phyloP scores from a whole-genome alignment of 2,113 vertebrate genomes.

The Malurus alboscapulatus region DNA sequence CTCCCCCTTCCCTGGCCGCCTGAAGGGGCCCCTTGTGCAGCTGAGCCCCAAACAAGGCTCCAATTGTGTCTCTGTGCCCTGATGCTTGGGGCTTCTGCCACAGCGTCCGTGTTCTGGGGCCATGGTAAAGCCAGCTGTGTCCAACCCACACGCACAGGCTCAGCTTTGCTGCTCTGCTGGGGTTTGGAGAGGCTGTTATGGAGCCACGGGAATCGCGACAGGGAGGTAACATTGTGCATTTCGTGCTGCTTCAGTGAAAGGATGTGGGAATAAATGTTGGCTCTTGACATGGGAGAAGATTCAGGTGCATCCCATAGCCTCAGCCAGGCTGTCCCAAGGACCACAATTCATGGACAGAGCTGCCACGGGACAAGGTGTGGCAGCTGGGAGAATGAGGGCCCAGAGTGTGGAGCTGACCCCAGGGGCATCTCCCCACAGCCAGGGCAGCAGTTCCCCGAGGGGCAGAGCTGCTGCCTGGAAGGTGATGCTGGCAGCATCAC shows the following conservation, averaged over 20 bases:
- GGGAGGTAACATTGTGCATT: neutral
- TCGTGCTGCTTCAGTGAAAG: neutral
- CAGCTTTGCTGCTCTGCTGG: neutral
- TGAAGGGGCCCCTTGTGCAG: slow-evolving; percentile 43
- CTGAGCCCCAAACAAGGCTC: slow-evolving; percentile 26
- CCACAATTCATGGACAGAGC: fast-evolving
- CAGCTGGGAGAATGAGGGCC: neutral
- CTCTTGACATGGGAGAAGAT: fast-evolving
- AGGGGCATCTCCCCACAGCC: fast-evolving
- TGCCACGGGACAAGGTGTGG: fast-evolving
- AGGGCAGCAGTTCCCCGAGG: fast-evolving
- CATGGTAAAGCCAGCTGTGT: neutral
- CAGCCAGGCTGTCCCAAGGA: neutral
- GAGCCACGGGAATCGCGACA: fast-evolving
- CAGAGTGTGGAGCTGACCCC: neutral
- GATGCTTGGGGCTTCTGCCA: neutral
- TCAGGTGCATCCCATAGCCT: neutral
- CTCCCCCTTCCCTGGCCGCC: neutral
- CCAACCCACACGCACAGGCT: neutral
- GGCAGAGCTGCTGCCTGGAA: neutral
- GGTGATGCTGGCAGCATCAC: neutral
- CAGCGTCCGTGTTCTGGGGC: fast-evolving
- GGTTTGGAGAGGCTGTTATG: fast-evolving
- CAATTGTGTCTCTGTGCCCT: slow-evolving; percentile 3
- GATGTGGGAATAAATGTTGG: fast-evolving